A percentile compares a stretch with the other conserved stretches of the same genome.
phyloP scores from a whole-genome alignment of 2,888 invertebrate genomes.

The Chromoteleia sp. region DNA sequence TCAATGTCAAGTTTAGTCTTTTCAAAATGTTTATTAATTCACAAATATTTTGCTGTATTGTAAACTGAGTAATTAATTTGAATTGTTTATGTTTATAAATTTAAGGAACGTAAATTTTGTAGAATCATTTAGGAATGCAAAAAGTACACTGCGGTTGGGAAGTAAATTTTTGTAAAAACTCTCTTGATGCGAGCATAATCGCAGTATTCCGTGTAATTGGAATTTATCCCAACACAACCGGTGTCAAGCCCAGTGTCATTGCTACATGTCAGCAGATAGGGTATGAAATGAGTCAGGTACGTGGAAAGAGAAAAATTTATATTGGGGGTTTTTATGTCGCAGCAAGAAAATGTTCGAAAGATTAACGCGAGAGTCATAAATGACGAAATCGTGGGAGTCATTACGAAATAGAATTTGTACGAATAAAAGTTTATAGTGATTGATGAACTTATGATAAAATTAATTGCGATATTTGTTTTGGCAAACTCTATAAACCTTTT shows the following conservation, averaged over 20 bases:
- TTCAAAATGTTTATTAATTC: too few species aligned
- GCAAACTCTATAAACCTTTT: too few species aligned
- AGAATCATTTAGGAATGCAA: conserved; percentile 32
- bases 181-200: conserved; percentile 47
- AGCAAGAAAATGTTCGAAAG: conserved; percentile 1
- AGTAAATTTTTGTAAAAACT: conserved; percentile 51
- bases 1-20: too few species aligned
- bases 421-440: conserved; percentile 25
- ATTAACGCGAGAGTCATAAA: conserved; percentile 30
- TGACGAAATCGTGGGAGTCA: conserved; percentile 22
- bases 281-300: conserved; percentile 39
- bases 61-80: conserved; percentile 4
- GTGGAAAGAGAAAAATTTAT: conserved; percentile 7
- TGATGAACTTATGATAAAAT: conserved; percentile 1
- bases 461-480: too few species aligned
- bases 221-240: conserved; percentile 53
- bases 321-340: conserved; percentile 19
- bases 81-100: conserved; percentile 25
- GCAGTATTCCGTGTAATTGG: conserved; percentile 61
- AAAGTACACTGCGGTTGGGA: conserved; percentile 50
- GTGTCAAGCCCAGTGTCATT: conserved; percentile 44
- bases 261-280: conserved; percentile 28
- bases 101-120: conserved; percentile 21
- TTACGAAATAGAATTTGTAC: conserved; percentile 24
- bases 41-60: too few species aligned